Evolutionary conservation across 2,113 vertebrate species (phyloP).

Genomic region (Dasyurus viverrinus): DNA sequence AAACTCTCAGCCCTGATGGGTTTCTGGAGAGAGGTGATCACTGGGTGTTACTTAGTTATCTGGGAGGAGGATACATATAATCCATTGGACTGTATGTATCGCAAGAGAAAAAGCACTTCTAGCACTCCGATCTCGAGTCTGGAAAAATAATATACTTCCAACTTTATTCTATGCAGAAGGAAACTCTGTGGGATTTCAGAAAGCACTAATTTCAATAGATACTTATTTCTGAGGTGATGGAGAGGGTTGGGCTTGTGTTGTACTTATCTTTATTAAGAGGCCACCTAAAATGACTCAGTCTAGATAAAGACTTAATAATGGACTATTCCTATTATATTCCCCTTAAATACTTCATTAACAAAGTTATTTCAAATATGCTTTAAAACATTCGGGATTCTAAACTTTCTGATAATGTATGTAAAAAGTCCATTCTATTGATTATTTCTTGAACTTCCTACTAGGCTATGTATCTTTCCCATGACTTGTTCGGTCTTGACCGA

Average conservation of each 20-base stretch:
- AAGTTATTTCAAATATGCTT: neutral
- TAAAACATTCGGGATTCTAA: neutral
- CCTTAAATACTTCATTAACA: neutral
- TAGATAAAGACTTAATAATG: neutral
- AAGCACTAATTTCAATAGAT: neutral
- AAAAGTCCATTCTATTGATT: neutral
- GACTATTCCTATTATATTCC: neutral
- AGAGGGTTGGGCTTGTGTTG: neutral
- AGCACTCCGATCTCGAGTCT: neutral
- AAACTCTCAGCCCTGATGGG: neutral
- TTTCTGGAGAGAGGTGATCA: neutral
- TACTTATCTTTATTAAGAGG: neutral
- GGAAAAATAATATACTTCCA: neutral
- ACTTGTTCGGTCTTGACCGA: constrained; percentile 18
- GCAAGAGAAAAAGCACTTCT: neutral
- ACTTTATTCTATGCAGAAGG: neutral
- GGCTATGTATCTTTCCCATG: constrained; percentile 21
- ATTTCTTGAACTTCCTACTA: constrained; percentile 38
- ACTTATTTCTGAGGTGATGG: neutral
- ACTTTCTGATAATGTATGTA: neutral
- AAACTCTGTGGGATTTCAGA: neutral
- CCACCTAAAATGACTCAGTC: neutral
- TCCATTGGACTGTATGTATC: neutral
- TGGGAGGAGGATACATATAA: neutral
- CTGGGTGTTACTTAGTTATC: neutral